Conservation (phyloP, 1,140 invertebrate species). For the Dreissena polymorpha region DNA sequence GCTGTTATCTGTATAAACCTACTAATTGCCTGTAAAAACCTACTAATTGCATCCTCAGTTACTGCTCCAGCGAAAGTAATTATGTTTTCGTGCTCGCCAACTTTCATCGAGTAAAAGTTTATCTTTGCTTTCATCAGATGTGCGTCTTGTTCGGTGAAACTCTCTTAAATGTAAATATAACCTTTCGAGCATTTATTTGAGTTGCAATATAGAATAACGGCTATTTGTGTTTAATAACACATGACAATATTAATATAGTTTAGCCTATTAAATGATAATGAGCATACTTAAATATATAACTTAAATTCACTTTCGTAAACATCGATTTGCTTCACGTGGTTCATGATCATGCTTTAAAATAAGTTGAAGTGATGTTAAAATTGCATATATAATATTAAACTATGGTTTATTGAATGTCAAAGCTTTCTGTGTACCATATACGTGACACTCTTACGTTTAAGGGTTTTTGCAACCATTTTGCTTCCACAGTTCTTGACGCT, state of each 20-base stretch:
- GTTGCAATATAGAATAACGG: neutral
- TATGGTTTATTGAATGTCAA: neutral
- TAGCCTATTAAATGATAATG: neutral
- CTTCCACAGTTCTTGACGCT: neutral
- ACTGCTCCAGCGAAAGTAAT: constrained; percentile 57
- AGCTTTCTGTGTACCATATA: neutral
- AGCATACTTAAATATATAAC: neutral
- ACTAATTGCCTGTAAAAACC: constrained; percentile 19
- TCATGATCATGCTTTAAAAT: neutral
- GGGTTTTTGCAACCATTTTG: constrained; percentile 35
- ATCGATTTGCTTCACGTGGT: neutral
- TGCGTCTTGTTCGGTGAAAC: constrained; percentile 25
- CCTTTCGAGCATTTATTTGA: neutral
- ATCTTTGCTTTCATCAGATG: constrained; percentile 58
- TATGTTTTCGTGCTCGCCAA: constrained; percentile 34
- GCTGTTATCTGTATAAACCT: too few species aligned
- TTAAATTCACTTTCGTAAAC: neutral
- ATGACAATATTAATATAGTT: neutral
- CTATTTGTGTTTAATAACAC: neutral
- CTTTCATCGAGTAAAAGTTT: constrained; percentile 38
- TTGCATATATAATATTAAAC: neutral
- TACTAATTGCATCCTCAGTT: constrained; percentile 33
- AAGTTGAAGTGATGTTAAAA: neutral
- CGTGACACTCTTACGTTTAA: constrained; percentile 19
- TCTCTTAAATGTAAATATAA: constrained; percentile 15